Percentiles rank a stretch among this genome's conserved stretches.
phyloP scores from a whole-genome alignment of 1,140 invertebrate species.

The Neelides sp. region DNA sequence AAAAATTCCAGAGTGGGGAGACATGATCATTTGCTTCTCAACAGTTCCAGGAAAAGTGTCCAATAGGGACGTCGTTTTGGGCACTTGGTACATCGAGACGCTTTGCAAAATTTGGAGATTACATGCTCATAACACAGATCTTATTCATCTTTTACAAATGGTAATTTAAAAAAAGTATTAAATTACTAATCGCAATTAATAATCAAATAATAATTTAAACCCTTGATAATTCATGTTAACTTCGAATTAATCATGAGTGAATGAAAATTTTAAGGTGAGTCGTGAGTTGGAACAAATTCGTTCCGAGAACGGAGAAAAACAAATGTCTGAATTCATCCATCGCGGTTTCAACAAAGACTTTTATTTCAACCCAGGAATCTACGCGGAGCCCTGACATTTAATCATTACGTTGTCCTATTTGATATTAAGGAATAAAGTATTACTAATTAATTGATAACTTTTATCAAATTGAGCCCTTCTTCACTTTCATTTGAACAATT shows the following conservation, averaged over 20 bases:
- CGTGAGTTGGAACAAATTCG: conserved; percentile 8
- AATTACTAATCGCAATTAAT: background rate
- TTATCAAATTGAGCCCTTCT: no score
- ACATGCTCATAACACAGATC: conserved; percentile 36
- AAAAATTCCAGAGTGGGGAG: conserved; percentile 15
- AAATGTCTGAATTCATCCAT: conserved; percentile 19
- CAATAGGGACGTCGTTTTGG: conserved; percentile 17
- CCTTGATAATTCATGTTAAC: background rate
- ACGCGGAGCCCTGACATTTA: no score
- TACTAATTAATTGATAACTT: no score
- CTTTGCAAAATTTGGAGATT: conserved; percentile 60
- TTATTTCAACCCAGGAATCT: conserved; percentile 24
- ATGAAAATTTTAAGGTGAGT: conserved; percentile 16
- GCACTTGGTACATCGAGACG: conserved; percentile 56
- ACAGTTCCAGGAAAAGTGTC: conserved; percentile 25
- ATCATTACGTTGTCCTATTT: no score
- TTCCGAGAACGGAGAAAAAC: conserved; percentile 21
- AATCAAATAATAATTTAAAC: no score
- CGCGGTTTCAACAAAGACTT: conserved; percentile 20
- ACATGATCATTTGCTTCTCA: conserved; percentile 24
- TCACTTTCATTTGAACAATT: no score
- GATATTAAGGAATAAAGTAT: no score
- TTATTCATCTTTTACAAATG: conserved; percentile 14
- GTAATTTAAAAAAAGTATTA: background rate
- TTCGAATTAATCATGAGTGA: background rate